Base-by-base conservation (phyloP, 2,113 vertebrate species). In the Leucopternis melanops region DNA sequence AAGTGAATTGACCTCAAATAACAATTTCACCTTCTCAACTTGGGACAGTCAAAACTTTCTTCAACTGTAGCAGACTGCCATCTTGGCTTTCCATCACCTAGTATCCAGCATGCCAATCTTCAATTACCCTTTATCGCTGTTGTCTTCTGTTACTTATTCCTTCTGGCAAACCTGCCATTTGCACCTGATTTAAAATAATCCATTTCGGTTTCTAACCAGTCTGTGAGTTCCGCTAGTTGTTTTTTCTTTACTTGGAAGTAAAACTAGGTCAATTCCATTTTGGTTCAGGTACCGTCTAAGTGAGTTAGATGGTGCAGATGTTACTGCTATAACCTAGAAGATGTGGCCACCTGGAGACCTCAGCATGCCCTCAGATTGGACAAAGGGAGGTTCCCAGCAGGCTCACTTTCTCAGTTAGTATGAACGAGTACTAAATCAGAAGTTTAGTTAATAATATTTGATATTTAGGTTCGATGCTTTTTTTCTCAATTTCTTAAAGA, bases 101-200 rank as follows among this genome's bases (percentile, higher is more conserved):
- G 14, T 26, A 54, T 73, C 34, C 18, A 0, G 50, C 21, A 40
- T 54, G 21, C 61, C 32, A 65, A 5, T 88, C 47, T 74, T 88
- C 52, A 81, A 11, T 67, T 88, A 52, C 21, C 6, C 22, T 80
- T 85, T 91, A 44, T 74, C 61, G 50, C 20, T 81, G 9, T 62
- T 80, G 32, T 34, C 22, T 50, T 86, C 66, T 75, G 36, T 80
- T 84, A 49, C 27, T 75, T 86, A 42, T 22, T 88, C 67, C 71
- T 92, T 67, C 79, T 86, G 45, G 22, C n/a, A 90, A 88, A 59
- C 21, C 29, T 73, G 25, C 42, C 3, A 40, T 81, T 90, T 90
- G 9, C 67, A 78, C 63, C 50, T 88, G 44, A 94, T 88, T 78
- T 83, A 58, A 90, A 93, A 78, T 45, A 88, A 95, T 73, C 50